Evolutionary conservation across 1,140 invertebrate genomes (phyloP).

Genomic region (Caenorhabditis latens): DNA sequence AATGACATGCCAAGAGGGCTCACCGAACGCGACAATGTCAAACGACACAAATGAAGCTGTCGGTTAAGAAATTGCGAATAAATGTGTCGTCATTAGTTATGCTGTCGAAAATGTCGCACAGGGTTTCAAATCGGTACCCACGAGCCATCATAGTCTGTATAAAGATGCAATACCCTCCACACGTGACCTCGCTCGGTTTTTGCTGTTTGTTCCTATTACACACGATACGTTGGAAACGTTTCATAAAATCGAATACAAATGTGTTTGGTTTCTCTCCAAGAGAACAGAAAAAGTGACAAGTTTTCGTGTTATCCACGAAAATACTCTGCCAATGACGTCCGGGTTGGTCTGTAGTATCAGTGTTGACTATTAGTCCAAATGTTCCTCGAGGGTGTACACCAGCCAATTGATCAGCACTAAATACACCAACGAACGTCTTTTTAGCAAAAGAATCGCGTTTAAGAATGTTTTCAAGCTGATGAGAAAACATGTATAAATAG

Average conservation of each 20-base stretch:
- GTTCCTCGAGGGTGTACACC: background rate
- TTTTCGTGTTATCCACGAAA: background rate
- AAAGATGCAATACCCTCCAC: constrained; percentile 8
- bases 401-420: background rate
- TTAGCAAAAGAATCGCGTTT: background rate
- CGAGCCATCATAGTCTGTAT: background rate
- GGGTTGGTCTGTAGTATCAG: background rate
- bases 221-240: background rate
- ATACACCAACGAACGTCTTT: background rate
- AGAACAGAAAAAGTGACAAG: background rate
- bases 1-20: background rate
- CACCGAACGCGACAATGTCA: no score
- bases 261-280: background rate
- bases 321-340: background rate
- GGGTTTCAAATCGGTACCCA: background rate
- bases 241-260: background rate
- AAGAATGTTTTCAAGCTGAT: background rate
- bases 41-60: no score
- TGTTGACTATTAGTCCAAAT: background rate
- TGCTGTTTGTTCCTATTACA: background rate
- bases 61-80: no score
- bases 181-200: background rate
- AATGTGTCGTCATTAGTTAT: background rate
- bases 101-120: background rate
- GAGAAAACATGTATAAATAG: background rate